A percentile compares a stretch with the other conserved stretches of the same genome.
Evolutionary conservation across 2,797 vertebrate genomes (phyloP).

Genomic region (Clarias pachynema): DNA sequence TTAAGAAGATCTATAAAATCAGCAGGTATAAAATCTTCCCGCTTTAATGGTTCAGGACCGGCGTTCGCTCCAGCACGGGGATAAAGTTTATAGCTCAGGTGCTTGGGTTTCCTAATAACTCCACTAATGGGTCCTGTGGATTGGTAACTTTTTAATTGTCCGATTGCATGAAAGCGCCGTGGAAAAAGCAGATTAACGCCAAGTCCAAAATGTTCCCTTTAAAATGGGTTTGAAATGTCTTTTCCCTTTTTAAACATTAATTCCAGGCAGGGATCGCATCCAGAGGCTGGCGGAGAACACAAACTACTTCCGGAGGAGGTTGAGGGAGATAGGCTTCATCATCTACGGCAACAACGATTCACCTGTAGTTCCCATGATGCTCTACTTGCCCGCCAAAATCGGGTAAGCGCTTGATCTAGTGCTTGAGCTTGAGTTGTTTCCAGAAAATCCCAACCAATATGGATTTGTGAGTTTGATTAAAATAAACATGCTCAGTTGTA

Average conservation of each 20-base stretch:
- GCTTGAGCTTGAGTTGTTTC: not conserved
- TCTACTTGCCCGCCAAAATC: conserved; percentile 90
- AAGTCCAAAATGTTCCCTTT: conserved; percentile 28
- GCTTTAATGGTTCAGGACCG: conserved; percentile 44
- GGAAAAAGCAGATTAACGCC: conserved; percentile 55
- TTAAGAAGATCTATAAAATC: conserved; percentile 43
- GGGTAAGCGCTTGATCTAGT: conserved; percentile 66
- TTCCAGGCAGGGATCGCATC: conserved; percentile 77
- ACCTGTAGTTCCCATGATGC: conserved; percentile 86
- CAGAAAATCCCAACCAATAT: not conserved
- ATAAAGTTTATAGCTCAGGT: conserved; percentile 55
- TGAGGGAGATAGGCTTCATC: conserved; percentile 86
- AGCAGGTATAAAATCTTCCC: conserved; percentile 51
- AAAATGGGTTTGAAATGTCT: conserved; percentile 17
- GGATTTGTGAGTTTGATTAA: not conserved
- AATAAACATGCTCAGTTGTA: not conserved
- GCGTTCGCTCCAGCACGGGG: conserved; percentile 10
- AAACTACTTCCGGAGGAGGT: conserved; percentile 80
- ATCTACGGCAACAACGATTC: conserved; percentile 89
- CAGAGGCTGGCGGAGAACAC: conserved; percentile 84
- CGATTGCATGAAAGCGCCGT: conserved; percentile 53
- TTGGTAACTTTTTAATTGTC: conserved; percentile 57
- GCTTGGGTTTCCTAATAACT: conserved; percentile 50
- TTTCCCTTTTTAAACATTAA: not conserved
- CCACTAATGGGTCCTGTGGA: conserved; percentile 48